Conservation (phyloP, 2,113 vertebrate genomes). For the Pangasianodon gigas region DNA sequence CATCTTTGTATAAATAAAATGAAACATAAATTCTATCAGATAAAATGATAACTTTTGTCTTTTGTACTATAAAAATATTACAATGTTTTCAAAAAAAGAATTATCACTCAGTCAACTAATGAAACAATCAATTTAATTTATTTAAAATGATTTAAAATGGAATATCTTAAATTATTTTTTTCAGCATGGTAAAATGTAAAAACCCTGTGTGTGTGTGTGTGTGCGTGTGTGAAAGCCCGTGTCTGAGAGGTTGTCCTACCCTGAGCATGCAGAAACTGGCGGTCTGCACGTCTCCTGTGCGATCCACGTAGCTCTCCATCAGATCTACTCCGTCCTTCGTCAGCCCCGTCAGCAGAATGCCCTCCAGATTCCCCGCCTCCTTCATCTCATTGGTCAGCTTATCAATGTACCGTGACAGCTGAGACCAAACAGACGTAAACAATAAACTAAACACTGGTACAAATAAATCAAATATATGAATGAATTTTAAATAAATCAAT, state of each 20-base stretch:
- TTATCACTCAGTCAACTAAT: no score
- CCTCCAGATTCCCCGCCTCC: slow-evolving; percentile 94
- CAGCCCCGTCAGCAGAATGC: slow-evolving; percentile 91
- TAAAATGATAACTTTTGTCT: no score
- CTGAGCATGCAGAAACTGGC: slow-evolving; percentile 98
- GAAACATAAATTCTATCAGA: no score
- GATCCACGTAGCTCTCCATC: slow-evolving; percentile 96
- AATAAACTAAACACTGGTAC: neutral
- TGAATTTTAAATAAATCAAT: neutral
- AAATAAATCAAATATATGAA: neutral
- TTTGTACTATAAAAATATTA: no score
- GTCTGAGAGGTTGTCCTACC: slow-evolving; percentile 66
- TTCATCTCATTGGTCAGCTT: slow-evolving; percentile 97
- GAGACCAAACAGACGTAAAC: neutral
- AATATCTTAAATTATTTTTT: no score
- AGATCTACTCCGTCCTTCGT: slow-evolving; percentile 98
- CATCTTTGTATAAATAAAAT: no score
- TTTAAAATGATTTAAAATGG: no score
- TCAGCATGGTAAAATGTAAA: no score
- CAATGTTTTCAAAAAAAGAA: no score
- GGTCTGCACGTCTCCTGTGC: slow-evolving; percentile 94
- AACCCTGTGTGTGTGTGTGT: neutral
- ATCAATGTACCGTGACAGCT: slow-evolving; percentile 94
- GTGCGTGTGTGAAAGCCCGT: neutral
- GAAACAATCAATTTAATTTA: no score